phyloP scores from a whole-genome alignment of 1,140 invertebrate species.

The Bombus impatiens region DNA sequence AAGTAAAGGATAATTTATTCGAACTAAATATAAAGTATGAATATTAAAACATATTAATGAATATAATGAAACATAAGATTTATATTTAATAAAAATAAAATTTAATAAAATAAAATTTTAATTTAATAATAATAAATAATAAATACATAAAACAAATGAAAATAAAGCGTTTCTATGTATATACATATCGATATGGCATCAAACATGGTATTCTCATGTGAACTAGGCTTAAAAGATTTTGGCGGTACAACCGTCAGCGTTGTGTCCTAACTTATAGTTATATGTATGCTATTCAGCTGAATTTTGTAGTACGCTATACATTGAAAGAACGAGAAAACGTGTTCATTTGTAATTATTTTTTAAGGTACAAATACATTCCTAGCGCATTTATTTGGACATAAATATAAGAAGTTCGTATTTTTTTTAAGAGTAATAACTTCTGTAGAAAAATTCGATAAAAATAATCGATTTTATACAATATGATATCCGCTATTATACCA shows the following conservation, averaged over 20 bases:
- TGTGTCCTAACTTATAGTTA: neutral
- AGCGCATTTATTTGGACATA: neutral
- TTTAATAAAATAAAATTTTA: too few relatives aligned
- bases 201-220: neutral
- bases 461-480: constrained; percentile 20
- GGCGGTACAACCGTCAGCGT: constrained; percentile 26
- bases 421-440: neutral
- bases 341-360: constrained; percentile 21
- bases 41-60: neutral
- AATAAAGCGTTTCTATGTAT: neutral
- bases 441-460: neutral
- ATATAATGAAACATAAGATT: neutral
- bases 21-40: neutral
- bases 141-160: neutral
- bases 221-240: constrained; percentile 36
- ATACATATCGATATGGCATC: neutral
- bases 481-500: constrained; percentile 25
- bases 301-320: neutral
- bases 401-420: neutral
- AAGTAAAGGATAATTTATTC: neutral
- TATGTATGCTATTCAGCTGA: neutral
- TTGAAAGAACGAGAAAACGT: constrained; percentile 9
- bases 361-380: constrained; percentile 19
- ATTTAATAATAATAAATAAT: too few relatives aligned
- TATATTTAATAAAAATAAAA: too few relatives aligned